Conservation (phyloP, 1,140 invertebrate genomes). For the Drosophila pectinifera region DNA sequence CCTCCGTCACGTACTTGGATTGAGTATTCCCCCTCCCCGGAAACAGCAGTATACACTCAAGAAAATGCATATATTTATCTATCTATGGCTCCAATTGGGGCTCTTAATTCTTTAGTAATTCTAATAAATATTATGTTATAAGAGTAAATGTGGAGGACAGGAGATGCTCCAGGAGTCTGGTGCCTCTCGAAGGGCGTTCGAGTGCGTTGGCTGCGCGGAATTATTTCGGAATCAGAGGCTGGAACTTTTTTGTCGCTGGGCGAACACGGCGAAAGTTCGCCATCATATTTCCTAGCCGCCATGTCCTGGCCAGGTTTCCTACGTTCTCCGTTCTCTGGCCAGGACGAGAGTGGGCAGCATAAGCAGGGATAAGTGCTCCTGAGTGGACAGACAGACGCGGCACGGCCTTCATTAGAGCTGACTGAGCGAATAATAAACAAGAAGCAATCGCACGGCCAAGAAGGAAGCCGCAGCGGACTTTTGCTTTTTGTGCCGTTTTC, state of each 20-base stretch:
- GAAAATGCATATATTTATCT: not conserved
- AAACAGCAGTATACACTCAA: conserved; percentile 5
- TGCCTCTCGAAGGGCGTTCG: conserved; percentile 15
- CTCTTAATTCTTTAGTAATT: no score
- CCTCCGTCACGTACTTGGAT: conserved; percentile 61
- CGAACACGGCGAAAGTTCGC: conserved; percentile 48
- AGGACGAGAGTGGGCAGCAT: conserved; percentile 25
- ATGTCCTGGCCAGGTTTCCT: conserved; percentile 6
- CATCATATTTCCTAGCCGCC: conserved; percentile 47
- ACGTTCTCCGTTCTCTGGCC: not conserved
- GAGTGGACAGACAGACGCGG: conserved; percentile 21
- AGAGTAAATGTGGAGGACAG: not conserved
- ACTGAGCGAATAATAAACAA: conserved; percentile 56
- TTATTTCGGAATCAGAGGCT: conserved; percentile 58
- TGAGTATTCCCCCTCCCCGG: no score
- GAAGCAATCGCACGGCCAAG: conserved; percentile 32
- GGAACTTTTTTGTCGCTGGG: conserved; percentile 26
- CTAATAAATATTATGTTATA: no score
- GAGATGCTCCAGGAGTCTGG: not conserved
- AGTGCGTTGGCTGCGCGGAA: conserved; percentile 48
- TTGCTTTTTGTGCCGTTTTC: conserved; percentile 45
- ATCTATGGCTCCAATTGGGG: no score
- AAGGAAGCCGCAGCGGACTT: conserved; percentile 30
- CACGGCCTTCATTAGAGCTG: conserved; percentile 46
- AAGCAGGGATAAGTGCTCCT: conserved; percentile 57